Percentiles rank a stretch among this genome's conserved stretches.
These are phyloP conservation scores for Rhegmatorhina hoffmannsi DNA, from an alignment of 2,113 vertebrate genomes.

Conservation along the genomic window DNA sequence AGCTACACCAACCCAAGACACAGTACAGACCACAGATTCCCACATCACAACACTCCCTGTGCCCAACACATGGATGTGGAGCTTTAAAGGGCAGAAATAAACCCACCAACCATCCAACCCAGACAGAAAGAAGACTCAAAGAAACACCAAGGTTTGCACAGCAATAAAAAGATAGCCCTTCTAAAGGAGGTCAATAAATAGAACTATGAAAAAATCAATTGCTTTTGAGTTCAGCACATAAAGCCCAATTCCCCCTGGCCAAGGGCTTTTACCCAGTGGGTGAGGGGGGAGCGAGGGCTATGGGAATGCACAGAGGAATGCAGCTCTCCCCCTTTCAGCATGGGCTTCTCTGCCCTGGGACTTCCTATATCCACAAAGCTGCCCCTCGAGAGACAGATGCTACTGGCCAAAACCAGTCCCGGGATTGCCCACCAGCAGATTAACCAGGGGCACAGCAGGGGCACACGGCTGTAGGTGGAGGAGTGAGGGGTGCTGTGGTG, in stretches of 20 bases:
- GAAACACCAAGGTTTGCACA: slow-evolving; percentile 56
- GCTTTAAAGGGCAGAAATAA: slow-evolving; percentile 45
- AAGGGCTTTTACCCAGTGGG: not conserved
- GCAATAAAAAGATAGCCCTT: slow-evolving; percentile 84
- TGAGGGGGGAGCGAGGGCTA: not conserved
- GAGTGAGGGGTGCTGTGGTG: not conserved
- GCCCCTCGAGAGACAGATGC: not conserved
- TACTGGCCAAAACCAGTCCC: slow-evolving; percentile 6
- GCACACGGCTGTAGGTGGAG: not conserved
- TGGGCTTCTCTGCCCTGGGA: not conserved
- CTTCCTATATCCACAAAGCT: not conserved
- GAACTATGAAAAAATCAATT: slow-evolving; percentile 77
- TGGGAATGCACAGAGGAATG: not conserved
- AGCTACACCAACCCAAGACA: slow-evolving; percentile 57
- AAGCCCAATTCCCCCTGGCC: not conserved
- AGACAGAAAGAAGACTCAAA: not conserved
- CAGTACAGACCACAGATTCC: slow-evolving; percentile 62
- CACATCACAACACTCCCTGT: slow-evolving; percentile 31
- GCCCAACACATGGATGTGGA: slow-evolving; percentile 39
- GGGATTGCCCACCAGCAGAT: not conserved
- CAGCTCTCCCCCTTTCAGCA: not conserved
- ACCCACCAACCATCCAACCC: slow-evolving; percentile 17
- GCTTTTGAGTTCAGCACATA: slow-evolving; percentile 71
- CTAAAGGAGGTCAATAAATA: slow-evolving; percentile 79
- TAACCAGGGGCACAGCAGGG: not conserved